A percentile compares a stretch with the other conserved stretches of the same genome.
These are phyloP conservation scores for Catocala sponsa DNA, from an alignment of 2,888 invertebrate species.

Conservation along the genomic window DNA sequence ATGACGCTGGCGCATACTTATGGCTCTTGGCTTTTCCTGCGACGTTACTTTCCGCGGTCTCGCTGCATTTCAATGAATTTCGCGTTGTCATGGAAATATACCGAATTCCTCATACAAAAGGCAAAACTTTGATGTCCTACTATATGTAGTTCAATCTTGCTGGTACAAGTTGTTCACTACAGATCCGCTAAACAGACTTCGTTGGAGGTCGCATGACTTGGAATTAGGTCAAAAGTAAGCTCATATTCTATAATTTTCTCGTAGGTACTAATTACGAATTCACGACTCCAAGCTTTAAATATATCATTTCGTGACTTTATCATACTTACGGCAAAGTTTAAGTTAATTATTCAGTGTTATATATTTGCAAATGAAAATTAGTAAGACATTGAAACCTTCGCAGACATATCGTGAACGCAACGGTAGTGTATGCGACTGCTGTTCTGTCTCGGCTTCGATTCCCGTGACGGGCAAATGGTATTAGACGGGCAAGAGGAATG, in stretches of 20 bases:
- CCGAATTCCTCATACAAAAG: slow-evolving; percentile 54
- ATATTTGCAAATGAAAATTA: too few species aligned
- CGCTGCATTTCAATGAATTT: slow-evolving; percentile 62
- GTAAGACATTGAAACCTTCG: too few species aligned
- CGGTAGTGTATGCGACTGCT: too few species aligned
- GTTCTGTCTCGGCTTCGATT: too few species aligned
- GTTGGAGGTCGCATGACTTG: slow-evolving; percentile 31
- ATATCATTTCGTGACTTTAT: slow-evolving; percentile 34
- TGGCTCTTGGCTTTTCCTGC: slow-evolving; percentile 56
- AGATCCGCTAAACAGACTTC: slow-evolving; percentile 53
- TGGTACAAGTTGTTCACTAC: slow-evolving; percentile 55
- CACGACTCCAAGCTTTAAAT: slow-evolving; percentile 24
- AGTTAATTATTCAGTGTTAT: too few species aligned
- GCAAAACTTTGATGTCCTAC: slow-evolving; percentile 45
- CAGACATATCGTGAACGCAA: too few species aligned
- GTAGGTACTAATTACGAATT: slow-evolving; percentile 45
- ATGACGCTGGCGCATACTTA: slow-evolving; percentile 55
- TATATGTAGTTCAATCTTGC: slow-evolving; percentile 50
- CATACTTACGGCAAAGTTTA: slow-evolving; percentile 13
- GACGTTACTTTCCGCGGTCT: slow-evolving; percentile 57
- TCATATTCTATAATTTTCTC: slow-evolving; percentile 47
- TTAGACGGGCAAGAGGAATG: too few species aligned
- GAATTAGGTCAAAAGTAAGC: slow-evolving; percentile 49
- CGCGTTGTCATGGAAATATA: slow-evolving; percentile 65
- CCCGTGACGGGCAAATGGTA: too few species aligned